Base-by-base conservation (phyloP, 2,797 vertebrate genomes). In the Trichosurus vulpecula region DNA sequence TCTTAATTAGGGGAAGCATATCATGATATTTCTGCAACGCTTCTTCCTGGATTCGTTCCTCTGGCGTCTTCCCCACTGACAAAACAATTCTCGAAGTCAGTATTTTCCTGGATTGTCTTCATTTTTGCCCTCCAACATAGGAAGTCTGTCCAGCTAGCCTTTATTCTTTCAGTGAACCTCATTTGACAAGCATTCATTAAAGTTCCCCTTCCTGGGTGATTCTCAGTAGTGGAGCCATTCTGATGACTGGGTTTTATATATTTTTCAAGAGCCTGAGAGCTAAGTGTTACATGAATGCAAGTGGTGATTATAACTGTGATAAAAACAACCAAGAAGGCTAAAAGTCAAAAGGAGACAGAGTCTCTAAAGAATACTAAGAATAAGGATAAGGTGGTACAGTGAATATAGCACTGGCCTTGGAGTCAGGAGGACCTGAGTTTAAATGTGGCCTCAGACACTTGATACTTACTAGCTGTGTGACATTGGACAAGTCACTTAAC, bases 1-100 rank as follows among this genome's bases (percentile, higher is more conserved):
- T 89, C 89, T 96, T 97, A 96, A 92, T 95, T 96, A 96, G 95
- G 29, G 94, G 54, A 97, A 94, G 51, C 25, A 92, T 81, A 95
- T 97, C 57, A 74, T 81, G 41, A 1, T 74, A 56, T 95, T n/a
- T 16, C 66, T n/a, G 90, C 57, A n/a, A 31, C 94, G 2, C 55
- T 54, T 22, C 90, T 47, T 61, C 93, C n/a, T 13, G 91, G 9
- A 53, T 91, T 94, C n/a, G 0, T 95, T 96, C 30, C 96, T 89
- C 29, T 58, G 55, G 52, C 51, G 91, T 90, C 90, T 95, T 96
- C 52, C 31, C 47, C 54, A 94, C 8, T 93, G 81, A 19, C 90
- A 91, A 29, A 13, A 29, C 58, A 47, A 52, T 81, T 6, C 12
- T 66, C 6, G 9, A 16, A 94, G 29, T 51, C 87, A 93, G 81